Conservation (phyloP, 2,888 invertebrate genomes). For the Noctua comes region DNA sequence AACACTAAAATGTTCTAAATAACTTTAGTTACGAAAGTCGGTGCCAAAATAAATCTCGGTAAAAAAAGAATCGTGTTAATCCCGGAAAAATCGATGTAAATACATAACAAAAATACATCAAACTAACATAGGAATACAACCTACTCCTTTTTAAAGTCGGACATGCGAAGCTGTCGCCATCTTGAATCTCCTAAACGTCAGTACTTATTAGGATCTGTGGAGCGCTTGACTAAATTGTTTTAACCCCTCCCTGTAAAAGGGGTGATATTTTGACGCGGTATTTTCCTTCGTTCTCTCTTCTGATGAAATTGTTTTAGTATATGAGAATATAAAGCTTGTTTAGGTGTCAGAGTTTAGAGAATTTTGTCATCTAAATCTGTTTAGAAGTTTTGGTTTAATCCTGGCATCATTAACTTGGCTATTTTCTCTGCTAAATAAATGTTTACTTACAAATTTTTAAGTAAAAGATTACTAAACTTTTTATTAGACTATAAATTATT, state of each 20-base stretch:
- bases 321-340: conserved; percentile 21
- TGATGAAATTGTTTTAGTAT: conserved; percentile 19
- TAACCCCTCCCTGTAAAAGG: conserved; percentile 44
- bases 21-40: no score
- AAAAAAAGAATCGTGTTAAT: no score
- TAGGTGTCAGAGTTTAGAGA: neutral
- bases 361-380: conserved; percentile 7
- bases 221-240: conserved; percentile 55
- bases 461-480: neutral
- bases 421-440: neutral
- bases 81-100: no score
- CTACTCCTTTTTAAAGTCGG: no score
- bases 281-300: conserved; percentile 21
- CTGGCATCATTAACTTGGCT: neutral
- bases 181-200: conserved; percentile 49
- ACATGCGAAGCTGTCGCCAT: conserved; percentile 20
- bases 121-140: no score
- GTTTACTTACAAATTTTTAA: neutral
- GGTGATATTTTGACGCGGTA: conserved; percentile 32
- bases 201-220: conserved; percentile 54
- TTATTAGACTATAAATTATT: no score
- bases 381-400: conserved; percentile 12
- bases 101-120: no score
- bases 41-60: no score
- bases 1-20: no score